Evolutionary conservation across 2,113 vertebrate species (phyloP), one percentile per base, ranked within the genome.

Genomic region (Peucedramus taeniatus): DNA sequence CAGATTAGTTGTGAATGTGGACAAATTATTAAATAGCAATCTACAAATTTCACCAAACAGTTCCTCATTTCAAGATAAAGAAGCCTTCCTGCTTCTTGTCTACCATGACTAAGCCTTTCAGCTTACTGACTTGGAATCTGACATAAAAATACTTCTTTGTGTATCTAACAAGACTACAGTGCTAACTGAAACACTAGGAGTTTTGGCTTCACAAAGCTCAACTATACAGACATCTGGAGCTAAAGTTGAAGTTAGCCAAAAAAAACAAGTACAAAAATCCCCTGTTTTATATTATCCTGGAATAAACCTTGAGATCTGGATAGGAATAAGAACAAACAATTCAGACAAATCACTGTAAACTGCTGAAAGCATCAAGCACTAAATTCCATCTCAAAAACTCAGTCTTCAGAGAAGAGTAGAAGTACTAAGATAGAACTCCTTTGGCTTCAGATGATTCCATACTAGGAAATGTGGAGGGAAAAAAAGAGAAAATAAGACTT

Each of bases 401-500:
- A 5, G 12, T 15, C 13, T 87, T 89, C 65, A 83, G 63, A 75
- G 33, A 53, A 70, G 15, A 37, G 15, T 22, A 51, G 13, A 56
- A 80, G 9, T 40, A 42, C 17, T 74, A 61, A 66, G 24, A 45
- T 13, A 44, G 20, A 51, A 66, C 26, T 47, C 3, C 7, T 72
- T 81, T 35, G 7, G 3, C 13, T 87, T 93, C 51, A 51, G 33
- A 37, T 31, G 49, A 53, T 56, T 74, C 10, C 26, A 44, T 26
- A 28, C 1, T 15, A 37, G 24, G 5, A 84, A 57, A 40, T 10
- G 14, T 11, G 13, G 9, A 8, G 4, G 4, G 7, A 1, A 12
- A 8, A 23, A 26, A 15, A 6, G 4, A 26, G 8, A 35, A 86
- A 49, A 40, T 16, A 75, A 61, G 35, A 28, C 30, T 35, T 7